A percentile compares a stretch with the other conserved stretches of the same genome.
Conservation (phyloP, 2,888 invertebrate genomes). For the Halocaridina rubra region DNA sequence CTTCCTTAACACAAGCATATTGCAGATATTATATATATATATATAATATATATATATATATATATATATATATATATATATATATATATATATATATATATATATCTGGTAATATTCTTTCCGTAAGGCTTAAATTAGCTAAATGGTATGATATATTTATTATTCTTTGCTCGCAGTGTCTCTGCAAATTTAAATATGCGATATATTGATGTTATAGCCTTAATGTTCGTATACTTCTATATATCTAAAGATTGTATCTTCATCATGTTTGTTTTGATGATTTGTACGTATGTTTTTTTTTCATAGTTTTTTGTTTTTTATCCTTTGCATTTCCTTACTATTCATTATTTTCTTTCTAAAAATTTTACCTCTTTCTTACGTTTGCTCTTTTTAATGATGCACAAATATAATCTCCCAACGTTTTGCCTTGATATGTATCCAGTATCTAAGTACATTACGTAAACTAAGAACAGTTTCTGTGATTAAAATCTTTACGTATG, state of each 20-base stretch:
- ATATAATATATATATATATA: neutral
- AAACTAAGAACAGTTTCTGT: neutral
- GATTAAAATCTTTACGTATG: neutral
- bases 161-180: too few species aligned
- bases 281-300: neutral
- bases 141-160: too few species aligned
- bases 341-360: too few species aligned
- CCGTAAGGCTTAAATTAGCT: too few species aligned
- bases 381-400: too few species aligned
- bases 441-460: neutral
- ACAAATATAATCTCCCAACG: neutral
- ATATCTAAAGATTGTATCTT: neutral
- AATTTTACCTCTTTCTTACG: too few species aligned
- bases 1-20: neutral
- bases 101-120: neutral
- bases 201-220: too few species aligned
- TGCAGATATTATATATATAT: neutral
- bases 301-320: neutral
- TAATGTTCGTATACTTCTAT: neutral
- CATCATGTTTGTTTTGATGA: neutral
- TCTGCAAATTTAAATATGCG: too few species aligned
- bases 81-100: conserved; percentile 18
- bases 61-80: conserved; percentile 1
- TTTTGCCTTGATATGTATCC: neutral
- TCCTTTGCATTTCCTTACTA: too few species aligned